These are phyloP conservation scores for Cydia pomonella DNA, from an alignment of 1,140 invertebrate species.

Conservation along the genomic window DNA sequence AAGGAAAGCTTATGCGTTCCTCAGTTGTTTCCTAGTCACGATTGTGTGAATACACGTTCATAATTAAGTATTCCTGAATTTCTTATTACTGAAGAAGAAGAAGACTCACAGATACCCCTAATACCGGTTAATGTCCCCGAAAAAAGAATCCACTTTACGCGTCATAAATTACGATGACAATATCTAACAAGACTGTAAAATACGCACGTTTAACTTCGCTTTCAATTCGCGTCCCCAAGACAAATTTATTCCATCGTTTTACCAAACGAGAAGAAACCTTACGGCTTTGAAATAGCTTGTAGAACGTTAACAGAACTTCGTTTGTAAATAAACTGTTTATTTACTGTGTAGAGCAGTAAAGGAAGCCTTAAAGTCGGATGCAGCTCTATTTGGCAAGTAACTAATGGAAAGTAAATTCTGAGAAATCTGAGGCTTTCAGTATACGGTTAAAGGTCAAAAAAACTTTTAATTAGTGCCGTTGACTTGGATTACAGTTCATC, in stretches of 20 bases:
- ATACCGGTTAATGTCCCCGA: not conserved
- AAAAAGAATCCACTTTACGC: not conserved
- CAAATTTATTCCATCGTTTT: not conserved
- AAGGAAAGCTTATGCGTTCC: too few species aligned
- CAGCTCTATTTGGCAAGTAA: not conserved
- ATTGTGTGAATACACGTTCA: too few species aligned
- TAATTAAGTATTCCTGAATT: too few species aligned
- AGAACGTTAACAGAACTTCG: too few species aligned
- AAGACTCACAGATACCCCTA: too few species aligned
- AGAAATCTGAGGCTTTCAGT: too few species aligned
- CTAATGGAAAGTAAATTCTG: not conserved
- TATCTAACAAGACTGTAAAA: not conserved
- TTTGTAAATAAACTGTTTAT: conserved; percentile 21
- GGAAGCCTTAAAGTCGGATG: not conserved
- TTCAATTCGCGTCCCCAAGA: not conserved
- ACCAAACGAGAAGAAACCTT: not conserved
- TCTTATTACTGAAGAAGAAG: too few species aligned
- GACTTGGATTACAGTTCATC: too few species aligned
- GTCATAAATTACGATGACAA: not conserved
- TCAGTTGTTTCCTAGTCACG: too few species aligned
- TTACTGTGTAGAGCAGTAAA: not conserved
- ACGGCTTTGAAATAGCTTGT: not conserved
- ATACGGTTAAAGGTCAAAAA: too few species aligned
- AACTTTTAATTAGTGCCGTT: too few species aligned
- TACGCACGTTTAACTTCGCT: conserved; percentile 2